phyloP scores from a whole-genome alignment of 2,113 vertebrate species.

The Macquaria ambigua region DNA sequence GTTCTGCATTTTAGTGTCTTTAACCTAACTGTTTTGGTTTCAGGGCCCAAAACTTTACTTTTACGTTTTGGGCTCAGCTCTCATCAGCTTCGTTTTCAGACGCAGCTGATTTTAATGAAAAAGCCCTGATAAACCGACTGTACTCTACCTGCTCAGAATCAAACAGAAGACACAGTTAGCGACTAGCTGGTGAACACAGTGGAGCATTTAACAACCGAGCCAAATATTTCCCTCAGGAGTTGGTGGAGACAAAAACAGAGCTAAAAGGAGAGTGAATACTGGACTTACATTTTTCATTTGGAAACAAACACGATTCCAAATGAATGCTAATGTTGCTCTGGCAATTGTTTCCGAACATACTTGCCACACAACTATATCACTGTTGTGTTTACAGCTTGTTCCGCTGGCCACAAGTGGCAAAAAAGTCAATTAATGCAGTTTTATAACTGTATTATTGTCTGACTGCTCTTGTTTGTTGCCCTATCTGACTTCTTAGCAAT shows the following conservation, averaged over 20 bases:
- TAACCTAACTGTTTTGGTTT: not conserved
- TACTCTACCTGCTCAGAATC: too few relatives aligned
- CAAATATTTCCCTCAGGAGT: too few relatives aligned
- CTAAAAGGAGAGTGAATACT: too few relatives aligned
- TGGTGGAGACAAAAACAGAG: too few relatives aligned
- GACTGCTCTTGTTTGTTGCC: not conserved
- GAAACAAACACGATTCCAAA: not conserved
- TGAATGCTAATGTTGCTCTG: not conserved
- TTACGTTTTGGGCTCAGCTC: not conserved
- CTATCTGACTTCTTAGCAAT: not conserved
- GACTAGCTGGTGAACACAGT: too few relatives aligned
- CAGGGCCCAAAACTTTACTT: not conserved
- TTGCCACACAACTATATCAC: too few relatives aligned
- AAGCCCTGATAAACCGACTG: too few relatives aligned
- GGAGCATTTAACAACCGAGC: too few relatives aligned
- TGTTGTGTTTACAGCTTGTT: not conserved
- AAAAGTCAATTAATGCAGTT: not conserved
- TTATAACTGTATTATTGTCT: not conserved
- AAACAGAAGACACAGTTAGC: too few relatives aligned
- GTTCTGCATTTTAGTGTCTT: not conserved
- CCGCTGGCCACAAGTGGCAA: not conserved
- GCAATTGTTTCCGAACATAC: too few relatives aligned
- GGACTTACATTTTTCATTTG: too few relatives aligned
- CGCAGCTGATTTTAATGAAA: too few relatives aligned
- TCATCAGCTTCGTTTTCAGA: not conserved